Conservation (phyloP, 2,797 vertebrate species). For the Antrozous pallidus region DNA sequence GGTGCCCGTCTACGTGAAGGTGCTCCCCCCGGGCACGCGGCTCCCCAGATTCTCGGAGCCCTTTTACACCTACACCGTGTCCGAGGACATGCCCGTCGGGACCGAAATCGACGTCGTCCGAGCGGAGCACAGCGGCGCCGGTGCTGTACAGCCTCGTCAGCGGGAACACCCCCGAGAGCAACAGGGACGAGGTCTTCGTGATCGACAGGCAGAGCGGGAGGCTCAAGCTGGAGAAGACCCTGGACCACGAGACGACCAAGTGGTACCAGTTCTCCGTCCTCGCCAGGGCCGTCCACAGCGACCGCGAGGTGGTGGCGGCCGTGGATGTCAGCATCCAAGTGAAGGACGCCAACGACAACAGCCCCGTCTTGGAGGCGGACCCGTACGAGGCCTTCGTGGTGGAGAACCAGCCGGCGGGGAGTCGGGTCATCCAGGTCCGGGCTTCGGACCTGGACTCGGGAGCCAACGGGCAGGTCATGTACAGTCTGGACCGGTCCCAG, state of each 20-base stretch:
- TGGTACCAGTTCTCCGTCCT: constrained; percentile 95
- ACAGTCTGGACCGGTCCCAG: constrained; percentile 90
- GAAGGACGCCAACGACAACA: constrained; percentile 96
- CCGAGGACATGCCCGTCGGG: constrained; percentile 92
- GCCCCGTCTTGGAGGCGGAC: constrained; percentile 92
- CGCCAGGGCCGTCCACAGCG: constrained; percentile 85
- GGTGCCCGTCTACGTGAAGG: constrained; percentile 91
- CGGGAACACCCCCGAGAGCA: constrained; percentile 94
- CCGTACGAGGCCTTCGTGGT: constrained; percentile 92
- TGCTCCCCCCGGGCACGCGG: constrained; percentile 89
- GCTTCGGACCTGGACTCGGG: constrained; percentile 94
- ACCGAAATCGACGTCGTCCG: constrained; percentile 93
- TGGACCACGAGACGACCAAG: constrained; percentile 95
- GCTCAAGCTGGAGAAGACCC: constrained; percentile 93
- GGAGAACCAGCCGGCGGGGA: constrained; percentile 93
- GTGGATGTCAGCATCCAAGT: constrained; percentile 94
- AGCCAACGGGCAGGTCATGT: constrained; percentile 91
- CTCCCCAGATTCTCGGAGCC: constrained; percentile 93
- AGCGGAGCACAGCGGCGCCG: constrained; percentile 86
- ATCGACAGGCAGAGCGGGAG: constrained; percentile 90
- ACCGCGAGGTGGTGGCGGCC: constrained; percentile 86
- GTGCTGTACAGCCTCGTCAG: constrained; percentile 90
- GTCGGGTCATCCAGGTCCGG: constrained; percentile 93
- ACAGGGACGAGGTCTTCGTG: constrained; percentile 92
- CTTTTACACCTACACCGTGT: constrained; percentile 91